Conservation (phyloP, 2,888 invertebrate genomes). For the Megastigmus dorsalis region DNA sequence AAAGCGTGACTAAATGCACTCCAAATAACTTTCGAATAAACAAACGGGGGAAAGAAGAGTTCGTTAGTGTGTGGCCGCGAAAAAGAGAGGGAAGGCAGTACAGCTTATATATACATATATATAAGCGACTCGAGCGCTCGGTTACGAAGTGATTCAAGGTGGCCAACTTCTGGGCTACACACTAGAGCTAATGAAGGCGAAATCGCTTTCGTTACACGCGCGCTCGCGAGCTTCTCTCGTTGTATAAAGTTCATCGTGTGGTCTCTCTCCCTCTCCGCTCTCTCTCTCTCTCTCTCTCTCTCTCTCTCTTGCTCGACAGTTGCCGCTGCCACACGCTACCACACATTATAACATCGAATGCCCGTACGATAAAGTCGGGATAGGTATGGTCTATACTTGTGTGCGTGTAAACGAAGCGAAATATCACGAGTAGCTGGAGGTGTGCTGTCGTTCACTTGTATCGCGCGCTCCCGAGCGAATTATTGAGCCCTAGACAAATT, state of each 20-base stretch:
- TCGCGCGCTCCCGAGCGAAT: no score
- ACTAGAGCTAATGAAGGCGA: not conserved
- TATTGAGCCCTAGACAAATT: no score
- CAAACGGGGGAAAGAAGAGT: conserved; percentile 12
- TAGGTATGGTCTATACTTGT: not conserved
- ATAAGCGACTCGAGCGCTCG: not conserved
- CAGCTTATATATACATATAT: no score
- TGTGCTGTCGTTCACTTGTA: not conserved
- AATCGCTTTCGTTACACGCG: conserved; percentile 14
- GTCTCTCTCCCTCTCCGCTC: not conserved
- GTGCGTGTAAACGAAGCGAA: not conserved
- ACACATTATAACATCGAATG: not conserved
- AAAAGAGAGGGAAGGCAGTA: not conserved
- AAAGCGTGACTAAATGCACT: conserved; percentile 43
- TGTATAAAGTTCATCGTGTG: conserved; percentile 16
- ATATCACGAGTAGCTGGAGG: not conserved
- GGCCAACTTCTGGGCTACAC: conserved; percentile 13
- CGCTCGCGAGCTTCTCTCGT: not conserved
- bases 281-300: no score
- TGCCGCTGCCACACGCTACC: not conserved
- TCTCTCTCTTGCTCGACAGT: no score
- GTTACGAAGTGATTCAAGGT: conserved; percentile 27
- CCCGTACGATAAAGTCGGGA: not conserved
- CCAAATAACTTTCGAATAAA: conserved; percentile 45
- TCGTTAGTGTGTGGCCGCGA: not conserved